These are phyloP conservation scores for Zeugodacus cucurbitae DNA, from an alignment of 1,140 invertebrate genomes.

Conservation along the genomic window DNA sequence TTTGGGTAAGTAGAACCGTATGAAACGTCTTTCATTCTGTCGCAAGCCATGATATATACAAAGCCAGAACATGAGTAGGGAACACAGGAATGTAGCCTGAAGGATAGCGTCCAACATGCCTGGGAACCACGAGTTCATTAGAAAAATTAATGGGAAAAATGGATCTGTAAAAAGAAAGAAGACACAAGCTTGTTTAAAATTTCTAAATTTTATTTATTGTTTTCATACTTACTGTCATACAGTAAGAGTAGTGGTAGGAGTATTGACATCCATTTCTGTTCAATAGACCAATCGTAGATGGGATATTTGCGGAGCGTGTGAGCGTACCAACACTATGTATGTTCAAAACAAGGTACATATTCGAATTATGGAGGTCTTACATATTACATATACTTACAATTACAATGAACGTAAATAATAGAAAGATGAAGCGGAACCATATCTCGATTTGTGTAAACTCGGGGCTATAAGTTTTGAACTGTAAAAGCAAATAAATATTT, in stretches of 20 bases:
- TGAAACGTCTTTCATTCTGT: constrained; percentile 88
- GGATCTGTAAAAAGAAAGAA: constrained; percentile 78
- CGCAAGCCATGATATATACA: constrained; percentile 88
- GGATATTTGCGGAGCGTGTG: constrained; percentile 89
- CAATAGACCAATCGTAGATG: constrained; percentile 94
- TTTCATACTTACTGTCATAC: constrained; percentile 83
- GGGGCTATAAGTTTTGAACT: constrained; percentile 97
- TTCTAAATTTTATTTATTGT: neutral
- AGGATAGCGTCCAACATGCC: constrained; percentile 90
- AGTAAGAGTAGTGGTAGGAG: constrained; percentile 89
- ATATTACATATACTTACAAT: constrained; percentile 78
- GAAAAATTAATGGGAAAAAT: constrained; percentile 89
- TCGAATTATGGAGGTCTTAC: neutral
- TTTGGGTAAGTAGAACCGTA: constrained; percentile 93
- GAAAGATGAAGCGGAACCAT: constrained; percentile 94
- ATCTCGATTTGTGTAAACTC: constrained; percentile 96
- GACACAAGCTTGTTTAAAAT: neutral
- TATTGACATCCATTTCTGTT: constrained; percentile 95
- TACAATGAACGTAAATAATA: constrained; percentile 85
- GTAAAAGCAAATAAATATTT: constrained; percentile 56
- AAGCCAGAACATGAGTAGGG: constrained; percentile 92
- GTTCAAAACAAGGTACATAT: neutral
- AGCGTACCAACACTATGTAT: constrained; percentile 87
- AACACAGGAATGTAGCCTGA: constrained; percentile 90
- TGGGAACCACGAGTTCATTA: constrained; percentile 90